Evolutionary conservation across 2,888 invertebrate genomes (phyloP).

Genomic region (Tholera decimalis): DNA sequence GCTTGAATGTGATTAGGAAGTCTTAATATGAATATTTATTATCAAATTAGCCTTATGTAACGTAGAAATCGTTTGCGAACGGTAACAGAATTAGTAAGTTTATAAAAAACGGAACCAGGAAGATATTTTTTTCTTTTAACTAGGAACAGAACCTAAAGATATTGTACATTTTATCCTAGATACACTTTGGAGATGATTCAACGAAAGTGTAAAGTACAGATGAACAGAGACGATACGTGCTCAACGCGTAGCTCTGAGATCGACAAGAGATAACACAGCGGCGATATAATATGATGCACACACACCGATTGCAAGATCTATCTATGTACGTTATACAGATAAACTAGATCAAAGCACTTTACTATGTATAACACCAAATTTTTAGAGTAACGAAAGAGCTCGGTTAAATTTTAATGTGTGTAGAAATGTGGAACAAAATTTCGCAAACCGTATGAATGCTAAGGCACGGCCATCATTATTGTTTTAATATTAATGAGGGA

Average conservation of each 20-base stretch:
- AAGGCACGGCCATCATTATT: slow-evolving; percentile 30
- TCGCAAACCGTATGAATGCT: slow-evolving; percentile 29
- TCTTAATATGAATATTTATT: too few relatives aligned
- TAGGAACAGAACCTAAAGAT: neutral
- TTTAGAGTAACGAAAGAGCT: slow-evolving; percentile 3
- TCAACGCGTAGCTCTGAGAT: slow-evolving; percentile 7
- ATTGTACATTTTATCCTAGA: slow-evolving; percentile 3
- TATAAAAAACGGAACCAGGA: too few relatives aligned
- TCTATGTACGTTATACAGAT: slow-evolving; percentile 32
- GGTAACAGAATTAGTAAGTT: too few relatives aligned
- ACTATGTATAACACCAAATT: slow-evolving; percentile 11
- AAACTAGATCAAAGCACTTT: slow-evolving; percentile 12
- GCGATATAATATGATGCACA: slow-evolving; percentile 2
- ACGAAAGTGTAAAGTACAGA: slow-evolving; percentile 10
- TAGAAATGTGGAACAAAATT: slow-evolving; percentile 19
- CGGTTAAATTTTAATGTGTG: neutral
- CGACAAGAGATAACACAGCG: slow-evolving; percentile 35
- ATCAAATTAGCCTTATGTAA: too few relatives aligned
- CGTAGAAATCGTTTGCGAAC: too few relatives aligned
- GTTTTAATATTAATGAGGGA: slow-evolving; percentile 54
- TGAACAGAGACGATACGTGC: slow-evolving; percentile 24
- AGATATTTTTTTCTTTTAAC: neutral
- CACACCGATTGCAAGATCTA: slow-evolving; percentile 19
- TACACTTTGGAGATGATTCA: slow-evolving; percentile 6
- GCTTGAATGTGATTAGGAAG: too few relatives aligned